phyloP scores from a whole-genome alignment of 2,113 vertebrate species.

The Poecilia latipinna region DNA sequence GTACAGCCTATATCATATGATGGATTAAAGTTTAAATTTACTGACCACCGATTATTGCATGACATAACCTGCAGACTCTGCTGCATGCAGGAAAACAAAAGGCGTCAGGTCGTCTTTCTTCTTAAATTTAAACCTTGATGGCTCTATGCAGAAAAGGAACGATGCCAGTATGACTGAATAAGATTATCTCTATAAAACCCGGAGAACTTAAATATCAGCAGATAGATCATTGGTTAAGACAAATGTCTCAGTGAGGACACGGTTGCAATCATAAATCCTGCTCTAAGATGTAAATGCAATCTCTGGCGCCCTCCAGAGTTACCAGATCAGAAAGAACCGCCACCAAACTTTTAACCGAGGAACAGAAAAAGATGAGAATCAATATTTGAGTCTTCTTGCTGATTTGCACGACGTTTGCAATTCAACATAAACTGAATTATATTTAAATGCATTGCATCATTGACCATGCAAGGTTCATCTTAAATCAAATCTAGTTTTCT shows the following conservation, averaged over 20 bases:
- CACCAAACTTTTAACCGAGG: neutral
- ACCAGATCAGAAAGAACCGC: neutral
- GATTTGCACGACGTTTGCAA: neutral
- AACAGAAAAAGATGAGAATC: neutral
- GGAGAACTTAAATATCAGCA: neutral
- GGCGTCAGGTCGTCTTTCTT: no score
- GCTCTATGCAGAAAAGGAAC: neutral
- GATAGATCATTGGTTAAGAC: neutral
- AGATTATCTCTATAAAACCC: neutral
- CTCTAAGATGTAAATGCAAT: neutral
- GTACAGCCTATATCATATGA: neutral
- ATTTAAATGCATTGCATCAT: neutral
- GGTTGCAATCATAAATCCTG: slow-evolving; percentile 11
- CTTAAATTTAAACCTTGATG: neutral
- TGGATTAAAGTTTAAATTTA: neutral
- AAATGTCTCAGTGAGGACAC: neutral
- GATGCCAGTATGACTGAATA: neutral
- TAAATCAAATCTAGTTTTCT: no score
- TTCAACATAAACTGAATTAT: neutral
- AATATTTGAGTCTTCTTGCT: neutral
- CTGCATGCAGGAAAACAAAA: neutral
- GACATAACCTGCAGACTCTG: neutral
- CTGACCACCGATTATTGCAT: neutral
- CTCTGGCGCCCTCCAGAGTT: slow-evolving; percentile 69
- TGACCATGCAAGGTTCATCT: no score